These are phyloP conservation scores for Drosophila melanocephala DNA, from an alignment of 2,888 invertebrate species.

Conservation along the genomic window DNA sequence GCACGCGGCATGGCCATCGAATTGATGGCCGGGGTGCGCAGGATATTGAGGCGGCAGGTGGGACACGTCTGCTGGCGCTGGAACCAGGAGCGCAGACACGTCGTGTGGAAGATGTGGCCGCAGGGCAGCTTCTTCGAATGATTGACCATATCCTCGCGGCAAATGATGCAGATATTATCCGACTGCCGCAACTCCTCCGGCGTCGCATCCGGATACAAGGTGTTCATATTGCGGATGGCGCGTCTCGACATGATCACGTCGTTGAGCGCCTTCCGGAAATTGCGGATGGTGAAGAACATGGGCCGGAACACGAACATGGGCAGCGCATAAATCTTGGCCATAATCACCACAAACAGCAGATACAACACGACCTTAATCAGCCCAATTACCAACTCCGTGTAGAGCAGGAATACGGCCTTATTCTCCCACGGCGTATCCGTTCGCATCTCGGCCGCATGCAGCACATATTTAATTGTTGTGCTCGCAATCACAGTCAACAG, in stretches of 20 bases:
- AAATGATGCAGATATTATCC: slow-evolving; percentile 99
- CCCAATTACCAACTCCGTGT: slow-evolving; percentile 98
- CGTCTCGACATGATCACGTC: slow-evolving; percentile 98
- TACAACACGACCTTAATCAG: slow-evolving; percentile 94
- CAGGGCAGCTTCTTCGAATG: slow-evolving; percentile 98
- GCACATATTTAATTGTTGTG: slow-evolving; percentile 95
- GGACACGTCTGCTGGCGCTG: slow-evolving; percentile 99
- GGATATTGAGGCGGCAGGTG: slow-evolving; percentile 96
- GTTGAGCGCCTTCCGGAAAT: slow-evolving; percentile 98
- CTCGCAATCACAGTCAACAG: slow-evolving; percentile 96
- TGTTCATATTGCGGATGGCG: slow-evolving; percentile 99
- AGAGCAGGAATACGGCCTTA: slow-evolving; percentile 98
- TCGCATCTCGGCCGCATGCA: slow-evolving; percentile 93
- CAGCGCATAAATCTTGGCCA: slow-evolving; percentile 98
- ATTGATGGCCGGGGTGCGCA: slow-evolving; percentile 86
- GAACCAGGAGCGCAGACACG: slow-evolving; percentile 99
- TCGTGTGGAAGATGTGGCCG: slow-evolving; percentile 99
- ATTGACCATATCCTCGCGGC: slow-evolving; percentile 90
- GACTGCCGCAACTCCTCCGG: slow-evolving; percentile 95
- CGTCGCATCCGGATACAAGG: slow-evolving; percentile 98
- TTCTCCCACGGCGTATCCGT: slow-evolving; percentile 99
- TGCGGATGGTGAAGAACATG: slow-evolving; percentile 99
- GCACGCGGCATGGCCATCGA: slow-evolving; percentile 73
- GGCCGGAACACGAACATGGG: slow-evolving; percentile 99
- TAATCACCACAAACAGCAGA: slow-evolving; percentile 96